Conservation (phyloP, 1,140 invertebrate species). For the Archivesica marissinica region DNA sequence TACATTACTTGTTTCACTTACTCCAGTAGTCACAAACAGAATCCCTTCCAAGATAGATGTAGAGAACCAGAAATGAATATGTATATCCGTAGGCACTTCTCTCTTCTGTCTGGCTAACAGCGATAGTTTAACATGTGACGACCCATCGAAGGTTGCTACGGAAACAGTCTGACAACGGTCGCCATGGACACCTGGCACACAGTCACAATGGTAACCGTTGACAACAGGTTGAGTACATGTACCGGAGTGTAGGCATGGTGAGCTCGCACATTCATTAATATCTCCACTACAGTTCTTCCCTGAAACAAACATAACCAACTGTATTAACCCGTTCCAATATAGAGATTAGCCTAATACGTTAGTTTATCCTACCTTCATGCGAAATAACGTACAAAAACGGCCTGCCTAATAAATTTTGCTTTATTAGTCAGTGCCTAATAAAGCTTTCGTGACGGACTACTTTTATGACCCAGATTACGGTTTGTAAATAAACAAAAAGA, state of each 20-base stretch:
- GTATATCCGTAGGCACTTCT: neutral
- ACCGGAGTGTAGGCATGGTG: conserved; percentile 92
- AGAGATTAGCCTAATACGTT: too few species aligned
- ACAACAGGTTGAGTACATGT: conserved; percentile 68
- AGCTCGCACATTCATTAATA: conserved; percentile 91
- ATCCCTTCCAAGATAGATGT: conserved; percentile 45
- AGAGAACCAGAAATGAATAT: conserved; percentile 25
- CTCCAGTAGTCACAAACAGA: conserved; percentile 16
- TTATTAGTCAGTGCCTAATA: too few species aligned
- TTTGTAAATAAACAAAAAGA: too few species aligned
- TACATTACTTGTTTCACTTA: too few species aligned
- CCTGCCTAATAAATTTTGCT: too few species aligned
- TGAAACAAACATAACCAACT: conserved; percentile 85
- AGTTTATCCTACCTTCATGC: too few species aligned
- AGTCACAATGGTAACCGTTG: conserved; percentile 90
- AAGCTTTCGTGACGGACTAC: too few species aligned
- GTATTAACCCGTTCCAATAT: too few species aligned
- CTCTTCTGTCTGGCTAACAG: too few species aligned
- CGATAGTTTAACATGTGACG: neutral
- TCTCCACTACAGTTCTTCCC: conserved; percentile 92
- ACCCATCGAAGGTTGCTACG: conserved; percentile 55
- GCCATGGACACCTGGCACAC: conserved; percentile 92
- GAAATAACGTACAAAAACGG: too few species aligned
- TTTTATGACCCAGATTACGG: too few species aligned
- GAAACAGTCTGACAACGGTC: conserved; percentile 81